A percentile compares a stretch with the other conserved stretches of the same genome.
These are phyloP conservation scores for Luffia ferchaultella DNA, from an alignment of 2,888 invertebrate species.

Conservation along the genomic window DNA sequence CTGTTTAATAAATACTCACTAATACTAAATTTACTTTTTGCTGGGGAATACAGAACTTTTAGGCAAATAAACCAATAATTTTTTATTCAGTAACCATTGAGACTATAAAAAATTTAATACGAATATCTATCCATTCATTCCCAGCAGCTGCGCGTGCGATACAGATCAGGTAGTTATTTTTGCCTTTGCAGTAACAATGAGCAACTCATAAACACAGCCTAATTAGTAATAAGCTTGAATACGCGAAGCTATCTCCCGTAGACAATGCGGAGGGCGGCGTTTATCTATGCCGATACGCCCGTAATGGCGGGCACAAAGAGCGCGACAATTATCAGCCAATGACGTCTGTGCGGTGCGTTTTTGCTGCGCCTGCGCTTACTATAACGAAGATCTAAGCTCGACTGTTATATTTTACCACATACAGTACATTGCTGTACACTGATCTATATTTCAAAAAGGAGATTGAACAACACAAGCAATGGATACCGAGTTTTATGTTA, in stretches of 20 bases:
- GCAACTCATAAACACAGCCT: conserved; percentile 59
- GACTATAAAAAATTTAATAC: too few relatives aligned
- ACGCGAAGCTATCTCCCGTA: conserved; percentile 43
- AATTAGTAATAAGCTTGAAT: conserved; percentile 59
- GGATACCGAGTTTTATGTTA: neutral
- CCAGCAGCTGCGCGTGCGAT: neutral
- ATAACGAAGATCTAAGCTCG: too few relatives aligned
- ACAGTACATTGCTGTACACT: neutral
- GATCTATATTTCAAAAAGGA: neutral
- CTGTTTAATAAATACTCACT: too few relatives aligned
- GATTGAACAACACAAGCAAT: neutral
- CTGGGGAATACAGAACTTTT: too few relatives aligned
- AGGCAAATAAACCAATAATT: too few relatives aligned
- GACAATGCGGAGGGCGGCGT: conserved; percentile 40
- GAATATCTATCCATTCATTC: too few relatives aligned
- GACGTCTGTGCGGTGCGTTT: conserved; percentile 31
- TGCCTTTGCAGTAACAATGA: conserved; percentile 40
- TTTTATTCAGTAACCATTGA: too few relatives aligned
- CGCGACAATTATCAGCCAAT: conserved; percentile 60
- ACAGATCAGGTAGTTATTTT: neutral
- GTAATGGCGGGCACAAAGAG: conserved; percentile 21
- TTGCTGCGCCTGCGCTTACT: conserved; percentile 20
- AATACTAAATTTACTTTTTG: too few relatives aligned
- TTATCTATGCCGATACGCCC: conserved; percentile 60
- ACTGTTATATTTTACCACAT: conserved; percentile 1